Evolutionary conservation across 2,888 invertebrate species (phyloP).

Genomic region (Pyrochroa serraticornis): DNA sequence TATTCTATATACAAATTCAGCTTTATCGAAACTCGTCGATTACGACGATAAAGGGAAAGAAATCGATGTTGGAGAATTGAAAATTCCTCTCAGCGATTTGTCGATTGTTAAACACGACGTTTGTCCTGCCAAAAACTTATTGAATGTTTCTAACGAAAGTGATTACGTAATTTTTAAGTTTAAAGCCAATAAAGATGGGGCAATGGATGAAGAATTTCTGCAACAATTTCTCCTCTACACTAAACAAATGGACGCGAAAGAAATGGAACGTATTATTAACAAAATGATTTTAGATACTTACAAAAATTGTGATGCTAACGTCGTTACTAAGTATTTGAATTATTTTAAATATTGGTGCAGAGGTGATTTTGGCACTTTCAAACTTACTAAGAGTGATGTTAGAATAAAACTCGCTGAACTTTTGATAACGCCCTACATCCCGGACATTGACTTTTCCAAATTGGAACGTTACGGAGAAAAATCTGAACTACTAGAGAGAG

Average conservation of each 20-base stretch:
- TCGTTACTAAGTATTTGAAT: slow-evolving; percentile 1
- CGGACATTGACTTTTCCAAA: neutral
- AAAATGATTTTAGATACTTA: neutral
- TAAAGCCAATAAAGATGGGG: neutral
- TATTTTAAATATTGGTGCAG: slow-evolving; percentile 8
- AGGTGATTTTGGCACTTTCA: slow-evolving; percentile 1
- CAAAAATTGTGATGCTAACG: neutral
- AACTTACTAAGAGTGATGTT: slow-evolving; percentile 1
- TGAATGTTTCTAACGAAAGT: neutral
- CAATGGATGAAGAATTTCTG: neutral
- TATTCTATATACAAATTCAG: slow-evolving; percentile 2
- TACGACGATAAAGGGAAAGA: neutral
- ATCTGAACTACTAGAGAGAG: neutral
- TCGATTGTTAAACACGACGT: neutral
- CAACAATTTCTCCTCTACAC: slow-evolving; percentile 2
- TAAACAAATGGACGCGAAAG: slow-evolving; percentile 3
- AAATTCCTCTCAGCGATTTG: neutral
- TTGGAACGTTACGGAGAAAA: neutral
- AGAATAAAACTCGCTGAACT: slow-evolving; percentile 2
- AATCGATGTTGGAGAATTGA: neutral
- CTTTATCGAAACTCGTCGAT: neutral
- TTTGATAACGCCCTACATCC: slow-evolving; percentile 1
- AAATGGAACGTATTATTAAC: neutral
- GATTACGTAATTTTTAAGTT: slow-evolving; percentile 1
- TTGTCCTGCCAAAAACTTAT: neutral